Base-by-base conservation (phyloP, 2,888 invertebrate genomes). In the Schizotus pectinicornis region DNA sequence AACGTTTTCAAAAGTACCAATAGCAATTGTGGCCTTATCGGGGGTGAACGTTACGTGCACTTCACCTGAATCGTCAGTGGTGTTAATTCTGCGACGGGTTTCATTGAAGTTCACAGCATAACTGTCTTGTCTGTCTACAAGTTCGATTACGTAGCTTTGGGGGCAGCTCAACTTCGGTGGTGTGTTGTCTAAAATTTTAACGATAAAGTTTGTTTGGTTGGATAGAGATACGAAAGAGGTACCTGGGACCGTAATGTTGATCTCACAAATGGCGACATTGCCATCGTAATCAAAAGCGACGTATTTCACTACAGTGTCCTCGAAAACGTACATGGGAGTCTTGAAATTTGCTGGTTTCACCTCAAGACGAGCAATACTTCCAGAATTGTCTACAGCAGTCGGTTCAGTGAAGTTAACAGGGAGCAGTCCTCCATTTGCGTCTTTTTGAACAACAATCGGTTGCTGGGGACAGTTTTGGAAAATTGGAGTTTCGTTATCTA, bases 241-340 rank as follows among this genome's bases (percentile, higher is more conserved):
- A 84, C 84, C 85, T 31, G 94, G 94, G 7, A 95, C 95, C 0
- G 95, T 94, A 31, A 98, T 94, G 71, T 95, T 95, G 31, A 98
- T 95, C 83, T 94, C 92, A 75, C 98, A 98, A 75, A 95, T 95
- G 8, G 97, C 98, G 8, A 95, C 95, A 75, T 98, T 98, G 66
- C 97, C 97, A 74, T 97, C 97, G 72, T 94, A 95, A 81, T 98
- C 98, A 73, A 94, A 98, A 2, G 98, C 98, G 0, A 96, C 91
- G 73, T 97, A 98, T 81, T 94, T 91, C 0, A 97, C 94, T 30
- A 94, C 92, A 74, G 92, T 93, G 64, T 96, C 95, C 74, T 94
- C 89, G 79, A 96, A 95, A 7, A 95, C 87, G 76, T 89, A 87
- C 64, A 93, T 85, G 0, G 95, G 95, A 0, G 94, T 94, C 73